These are phyloP conservation scores for Ondatra zibethicus DNA, from an alignment of 2,113 vertebrate genomes.

Conservation along the genomic window DNA sequence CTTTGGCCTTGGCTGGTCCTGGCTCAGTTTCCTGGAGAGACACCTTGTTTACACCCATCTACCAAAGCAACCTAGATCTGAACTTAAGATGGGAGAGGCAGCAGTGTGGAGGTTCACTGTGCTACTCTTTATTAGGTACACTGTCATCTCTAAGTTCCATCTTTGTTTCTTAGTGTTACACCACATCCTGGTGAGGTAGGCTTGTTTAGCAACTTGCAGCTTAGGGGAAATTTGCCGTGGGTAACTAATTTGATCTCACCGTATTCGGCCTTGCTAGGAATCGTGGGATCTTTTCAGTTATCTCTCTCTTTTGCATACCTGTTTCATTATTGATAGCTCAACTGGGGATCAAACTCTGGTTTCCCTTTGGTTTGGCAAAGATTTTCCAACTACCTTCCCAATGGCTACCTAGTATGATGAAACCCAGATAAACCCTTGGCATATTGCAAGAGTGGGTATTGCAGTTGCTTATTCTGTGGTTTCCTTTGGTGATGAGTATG, in stretches of 20 bases:
- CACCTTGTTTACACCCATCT: slow-evolving; percentile 11
- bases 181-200: background rate
- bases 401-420: background rate
- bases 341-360: background rate
- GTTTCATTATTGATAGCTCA: background rate
- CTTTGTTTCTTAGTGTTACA: background rate
- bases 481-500: background rate
- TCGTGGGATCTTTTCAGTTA: background rate
- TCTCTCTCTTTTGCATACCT: background rate
- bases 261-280: background rate
- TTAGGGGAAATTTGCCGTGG: background rate
- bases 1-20: background rate
- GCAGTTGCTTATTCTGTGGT: background rate
- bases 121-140: background rate
- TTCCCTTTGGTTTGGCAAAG: background rate
- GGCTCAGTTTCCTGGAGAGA: slow-evolving; percentile 37
- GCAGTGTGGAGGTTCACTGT: background rate
- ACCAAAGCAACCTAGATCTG: slow-evolving; percentile 23
- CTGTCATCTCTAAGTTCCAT: background rate
- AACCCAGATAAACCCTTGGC: background rate
- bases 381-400: background rate
- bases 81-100: slow-evolving; percentile 9
- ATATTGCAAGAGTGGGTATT: background rate
- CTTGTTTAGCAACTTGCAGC: background rate
- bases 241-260: background rate